Evolutionary conservation across 2,113 vertebrate species (phyloP).

Genomic region (Erythrocebus patas): DNA sequence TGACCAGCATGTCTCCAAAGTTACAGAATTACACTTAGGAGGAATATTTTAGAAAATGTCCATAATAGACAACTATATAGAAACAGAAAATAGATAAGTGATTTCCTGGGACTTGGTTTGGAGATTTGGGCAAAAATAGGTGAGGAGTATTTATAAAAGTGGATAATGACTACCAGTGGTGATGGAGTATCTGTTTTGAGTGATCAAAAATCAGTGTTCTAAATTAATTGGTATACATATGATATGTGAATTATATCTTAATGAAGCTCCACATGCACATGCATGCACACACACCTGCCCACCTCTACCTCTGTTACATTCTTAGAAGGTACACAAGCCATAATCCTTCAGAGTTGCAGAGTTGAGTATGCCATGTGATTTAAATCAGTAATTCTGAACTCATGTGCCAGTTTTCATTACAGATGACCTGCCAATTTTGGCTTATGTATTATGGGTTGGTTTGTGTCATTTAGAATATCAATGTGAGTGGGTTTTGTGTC

Average conservation of each 20-base stretch:
- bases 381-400: neutral
- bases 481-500: neutral
- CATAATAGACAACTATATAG: neutral
- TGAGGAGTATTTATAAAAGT: neutral
- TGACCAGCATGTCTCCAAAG: neutral
- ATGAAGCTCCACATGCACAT: neutral
- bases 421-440: neutral
- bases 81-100: neutral
- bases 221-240: neutral
- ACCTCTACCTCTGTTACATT: neutral
- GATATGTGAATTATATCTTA: neutral
- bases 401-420: neutral
- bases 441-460: neutral
- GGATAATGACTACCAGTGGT: neutral
- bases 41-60: neutral
- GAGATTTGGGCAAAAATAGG: neutral
- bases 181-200: neutral
- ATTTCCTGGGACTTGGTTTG: neutral
- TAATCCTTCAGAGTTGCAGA: neutral
- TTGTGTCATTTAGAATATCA: neutral
- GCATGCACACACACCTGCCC: neutral
- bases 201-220: neutral
- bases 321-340: neutral
- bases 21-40: neutral
- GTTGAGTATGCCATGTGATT: neutral